phyloP scores from a whole-genome alignment of 2,113 vertebrate genomes.

The Elephantulus edwardii region DNA sequence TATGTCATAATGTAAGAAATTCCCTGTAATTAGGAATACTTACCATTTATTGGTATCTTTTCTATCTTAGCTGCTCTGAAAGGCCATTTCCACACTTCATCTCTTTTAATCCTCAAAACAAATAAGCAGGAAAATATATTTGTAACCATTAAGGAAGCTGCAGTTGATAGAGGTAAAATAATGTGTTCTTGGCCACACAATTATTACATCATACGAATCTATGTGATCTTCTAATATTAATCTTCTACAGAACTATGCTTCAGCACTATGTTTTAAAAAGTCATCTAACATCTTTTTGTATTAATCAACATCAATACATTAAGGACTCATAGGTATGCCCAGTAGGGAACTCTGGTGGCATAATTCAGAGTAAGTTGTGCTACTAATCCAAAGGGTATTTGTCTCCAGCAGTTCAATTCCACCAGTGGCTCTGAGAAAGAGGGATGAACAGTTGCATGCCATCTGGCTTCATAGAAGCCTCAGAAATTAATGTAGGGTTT shows the following conservation, averaged over 20 bases:
- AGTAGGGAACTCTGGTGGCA: not conserved
- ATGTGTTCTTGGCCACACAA: not conserved
- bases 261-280: not conserved
- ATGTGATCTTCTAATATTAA: not conserved
- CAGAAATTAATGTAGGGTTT: too few species aligned
- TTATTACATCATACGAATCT: not conserved
- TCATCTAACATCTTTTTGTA: not conserved
- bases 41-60: not conserved
- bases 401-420: too few species aligned
- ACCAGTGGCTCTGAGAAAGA: too few species aligned
- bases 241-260: not conserved
- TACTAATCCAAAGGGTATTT: too few species aligned
- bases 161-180: not conserved
- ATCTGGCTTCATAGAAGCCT: too few species aligned
- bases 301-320: not conserved
- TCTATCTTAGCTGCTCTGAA: not conserved
- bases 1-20: not conserved
- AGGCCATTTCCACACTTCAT: not conserved
- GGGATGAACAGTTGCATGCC: too few species aligned
- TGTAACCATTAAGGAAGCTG: not conserved
- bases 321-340: not conserved
- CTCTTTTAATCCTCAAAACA: not conserved
- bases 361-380: too few species aligned
- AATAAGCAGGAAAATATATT: not conserved
- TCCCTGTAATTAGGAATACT: not conserved